phyloP scores from a whole-genome alignment of 2,888 invertebrate genomes.

The Amiota minor region DNA sequence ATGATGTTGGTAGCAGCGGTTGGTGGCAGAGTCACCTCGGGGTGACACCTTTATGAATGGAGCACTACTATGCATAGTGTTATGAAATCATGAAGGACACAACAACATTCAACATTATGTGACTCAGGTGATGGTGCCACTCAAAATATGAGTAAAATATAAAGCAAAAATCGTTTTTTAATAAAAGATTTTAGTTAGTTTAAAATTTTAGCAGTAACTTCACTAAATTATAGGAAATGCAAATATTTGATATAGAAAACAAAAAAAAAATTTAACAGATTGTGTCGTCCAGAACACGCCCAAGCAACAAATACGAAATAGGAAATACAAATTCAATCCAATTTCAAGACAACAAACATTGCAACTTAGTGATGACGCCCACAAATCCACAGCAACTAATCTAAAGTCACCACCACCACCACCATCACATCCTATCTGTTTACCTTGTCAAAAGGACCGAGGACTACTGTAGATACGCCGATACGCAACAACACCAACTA shows the following conservation, averaged over 20 bases:
- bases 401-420: slow-evolving; percentile 59
- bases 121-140: no score
- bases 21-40: no score
- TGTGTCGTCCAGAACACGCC: slow-evolving; percentile 60
- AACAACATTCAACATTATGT: no score
- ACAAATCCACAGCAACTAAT: slow-evolving; percentile 56
- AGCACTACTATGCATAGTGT: no score
- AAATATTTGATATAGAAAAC: slow-evolving; percentile 56
- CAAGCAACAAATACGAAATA: slow-evolving; percentile 37
- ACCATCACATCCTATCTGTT: no score
- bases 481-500: slow-evolving; percentile 34
- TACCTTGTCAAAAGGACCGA: no score
- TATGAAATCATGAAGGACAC: no score
- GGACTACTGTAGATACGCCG: neutral
- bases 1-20: slow-evolving; percentile 37
- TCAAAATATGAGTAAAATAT: no score
- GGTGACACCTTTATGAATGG: no score
- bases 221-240: slow-evolving; percentile 43
- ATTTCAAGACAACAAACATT: slow-evolving; percentile 32
- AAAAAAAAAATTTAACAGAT: slow-evolving; percentile 69
- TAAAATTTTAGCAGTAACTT: no score
- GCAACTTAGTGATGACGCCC: slow-evolving; percentile 30
- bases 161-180: no score
- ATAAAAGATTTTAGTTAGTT: no score
- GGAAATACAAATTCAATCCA: slow-evolving; percentile 25